These are phyloP conservation scores for Yponomeuta evonymella DNA, from an alignment of 2,888 invertebrate genomes.

Conservation along the genomic window DNA sequence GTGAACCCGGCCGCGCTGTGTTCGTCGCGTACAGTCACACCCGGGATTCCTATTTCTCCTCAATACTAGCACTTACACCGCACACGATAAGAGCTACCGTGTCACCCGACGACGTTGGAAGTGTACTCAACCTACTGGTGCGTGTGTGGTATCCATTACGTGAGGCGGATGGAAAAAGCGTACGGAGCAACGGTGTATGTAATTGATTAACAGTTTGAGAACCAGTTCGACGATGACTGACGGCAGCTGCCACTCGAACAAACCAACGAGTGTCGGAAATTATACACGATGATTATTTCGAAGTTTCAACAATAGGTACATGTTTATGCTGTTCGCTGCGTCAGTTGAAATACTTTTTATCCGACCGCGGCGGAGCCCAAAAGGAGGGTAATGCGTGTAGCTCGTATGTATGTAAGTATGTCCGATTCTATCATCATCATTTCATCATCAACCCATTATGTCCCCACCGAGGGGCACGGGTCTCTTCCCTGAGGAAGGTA, in stretches of 20 bases:
- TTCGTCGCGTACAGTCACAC: not conserved
- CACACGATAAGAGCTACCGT: not conserved
- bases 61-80: not conserved
- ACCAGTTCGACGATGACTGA: conserved; percentile 40
- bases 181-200: conserved; percentile 60
- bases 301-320: conserved; percentile 44
- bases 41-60: not conserved
- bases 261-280: conserved; percentile 10
- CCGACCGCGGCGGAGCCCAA: too few relatives aligned
- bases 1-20: conserved; percentile 41
- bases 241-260: conserved; percentile 23
- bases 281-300: conserved; percentile 20
- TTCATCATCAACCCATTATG: too few relatives aligned
- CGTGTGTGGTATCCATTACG: conserved; percentile 65
- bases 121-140: conserved; percentile 25
- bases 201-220: conserved; percentile 70
- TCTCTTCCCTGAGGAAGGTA: too few relatives aligned
- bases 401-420: too few relatives aligned
- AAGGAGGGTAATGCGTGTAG: too few relatives aligned
- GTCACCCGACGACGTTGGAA: too few relatives aligned
- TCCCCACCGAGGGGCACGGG: too few relatives aligned
- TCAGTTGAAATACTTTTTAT: not conserved
- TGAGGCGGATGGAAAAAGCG: conserved; percentile 52
- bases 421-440: too few relatives aligned
- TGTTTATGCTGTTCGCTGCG: too few relatives aligned